Evolutionary conservation across 2,113 vertebrate genomes (phyloP).

Genomic region (Abramis brama): DNA sequence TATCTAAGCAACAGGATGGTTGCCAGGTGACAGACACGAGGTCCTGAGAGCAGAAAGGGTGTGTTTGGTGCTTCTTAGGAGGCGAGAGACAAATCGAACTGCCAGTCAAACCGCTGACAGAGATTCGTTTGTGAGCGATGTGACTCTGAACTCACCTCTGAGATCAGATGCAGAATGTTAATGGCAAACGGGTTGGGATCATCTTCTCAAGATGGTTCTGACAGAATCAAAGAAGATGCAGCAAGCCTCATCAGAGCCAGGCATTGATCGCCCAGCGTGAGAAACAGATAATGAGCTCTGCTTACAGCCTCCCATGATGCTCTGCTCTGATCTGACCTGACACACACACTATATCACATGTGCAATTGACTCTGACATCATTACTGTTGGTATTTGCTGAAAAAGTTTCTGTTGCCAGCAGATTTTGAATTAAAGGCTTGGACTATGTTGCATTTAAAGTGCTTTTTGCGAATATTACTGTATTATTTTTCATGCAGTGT

Average conservation of each 20-base stretch:
- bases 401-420: not conserved
- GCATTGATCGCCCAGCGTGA: not conserved
- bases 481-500: too few relatives aligned
- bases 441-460: not conserved
- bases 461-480: too few relatives aligned
- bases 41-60: constrained; percentile 66
- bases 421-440: not conserved
- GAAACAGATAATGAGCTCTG: constrained; percentile 6
- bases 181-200: not conserved
- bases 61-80: constrained; percentile 40
- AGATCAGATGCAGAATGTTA: not conserved
- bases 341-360: not conserved
- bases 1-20: constrained; percentile 79
- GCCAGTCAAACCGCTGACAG: constrained; percentile 22
- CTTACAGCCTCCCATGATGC: constrained; percentile 22
- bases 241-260: too few relatives aligned
- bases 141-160: not conserved
- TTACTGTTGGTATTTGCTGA: not conserved
- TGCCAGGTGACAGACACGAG: constrained; percentile 79
- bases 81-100: constrained; percentile 1
- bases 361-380: not conserved
- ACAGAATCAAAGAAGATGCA: not conserved
- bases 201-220: too few relatives aligned
- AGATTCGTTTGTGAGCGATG: not conserved
- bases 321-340: constrained; percentile 36